These are phyloP conservation scores for Sisor rabdophorus DNA, from an alignment of 2,113 vertebrate genomes.

Conservation along the genomic window DNA sequence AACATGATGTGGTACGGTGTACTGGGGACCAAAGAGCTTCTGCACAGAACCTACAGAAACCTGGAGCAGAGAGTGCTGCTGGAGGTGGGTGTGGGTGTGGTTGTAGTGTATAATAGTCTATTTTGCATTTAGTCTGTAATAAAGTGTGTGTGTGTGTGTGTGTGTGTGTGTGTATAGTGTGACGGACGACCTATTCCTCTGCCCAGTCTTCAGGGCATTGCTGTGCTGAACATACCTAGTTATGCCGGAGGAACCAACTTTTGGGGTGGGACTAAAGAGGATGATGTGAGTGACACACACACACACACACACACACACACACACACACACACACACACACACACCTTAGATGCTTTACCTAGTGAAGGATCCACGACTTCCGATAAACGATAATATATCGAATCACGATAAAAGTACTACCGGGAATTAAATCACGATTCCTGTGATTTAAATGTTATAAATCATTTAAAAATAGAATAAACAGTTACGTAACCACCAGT, in stretches of 20 bases:
- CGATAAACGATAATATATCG: too few relatives aligned
- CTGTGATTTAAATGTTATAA: too few relatives aligned
- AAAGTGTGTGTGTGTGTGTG: constrained; percentile 16
- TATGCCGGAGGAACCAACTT: constrained; percentile 98
- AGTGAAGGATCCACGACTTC: not conserved
- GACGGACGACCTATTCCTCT: constrained; percentile 96
- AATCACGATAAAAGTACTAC: too few relatives aligned
- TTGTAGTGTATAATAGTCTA: too few relatives aligned
- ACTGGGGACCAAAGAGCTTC: constrained; percentile 89
- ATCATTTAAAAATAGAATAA: too few relatives aligned
- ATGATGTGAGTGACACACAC: constrained; percentile 81
- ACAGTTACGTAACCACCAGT: too few relatives aligned
- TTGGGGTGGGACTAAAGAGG: constrained; percentile 99
- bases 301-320: not conserved
- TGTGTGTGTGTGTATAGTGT: constrained; percentile 72
- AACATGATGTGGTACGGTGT: constrained; percentile 99
- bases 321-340: not conserved
- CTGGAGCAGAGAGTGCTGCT: constrained; percentile 95
- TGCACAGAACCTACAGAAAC: constrained; percentile 97
- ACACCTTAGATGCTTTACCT: not conserved
- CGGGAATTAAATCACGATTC: too few relatives aligned
- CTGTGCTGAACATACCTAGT: constrained; percentile 94
- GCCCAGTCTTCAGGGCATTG: constrained; percentile 94
- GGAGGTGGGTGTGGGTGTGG: constrained; percentile 71
- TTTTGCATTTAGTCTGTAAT: too few relatives aligned